Conservation (phyloP, 2,113 vertebrate species). For the Regulus satrapa region DNA sequence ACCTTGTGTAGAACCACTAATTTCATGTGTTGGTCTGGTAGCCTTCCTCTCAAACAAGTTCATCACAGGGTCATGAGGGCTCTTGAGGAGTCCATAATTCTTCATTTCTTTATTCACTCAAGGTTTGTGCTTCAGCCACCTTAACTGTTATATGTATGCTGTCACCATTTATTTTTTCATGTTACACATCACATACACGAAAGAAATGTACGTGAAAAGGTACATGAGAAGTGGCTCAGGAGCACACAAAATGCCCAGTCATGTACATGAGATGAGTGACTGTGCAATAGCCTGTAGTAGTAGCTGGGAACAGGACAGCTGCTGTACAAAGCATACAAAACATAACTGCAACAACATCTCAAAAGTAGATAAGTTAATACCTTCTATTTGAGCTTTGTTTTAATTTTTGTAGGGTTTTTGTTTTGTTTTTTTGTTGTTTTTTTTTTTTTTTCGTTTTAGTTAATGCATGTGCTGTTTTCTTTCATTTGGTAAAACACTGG, state of each 20-base stretch:
- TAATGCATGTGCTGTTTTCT: background rate
- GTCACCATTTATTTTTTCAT: background rate
- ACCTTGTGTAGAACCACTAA: background rate
- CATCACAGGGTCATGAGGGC: background rate
- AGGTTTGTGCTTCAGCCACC: background rate
- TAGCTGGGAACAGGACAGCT: background rate
- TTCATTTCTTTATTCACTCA: background rate
- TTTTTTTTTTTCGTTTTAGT: too few species aligned
- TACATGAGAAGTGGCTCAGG: background rate
- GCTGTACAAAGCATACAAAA: background rate
- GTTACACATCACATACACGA: background rate
- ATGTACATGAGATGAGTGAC: background rate
- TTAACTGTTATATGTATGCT: background rate
- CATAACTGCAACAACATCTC: background rate
- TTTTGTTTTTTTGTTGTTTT: too few species aligned
- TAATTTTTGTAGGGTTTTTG: too few species aligned
- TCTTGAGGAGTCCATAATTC: background rate
- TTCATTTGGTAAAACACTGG: background rate
- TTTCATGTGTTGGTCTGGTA: background rate
- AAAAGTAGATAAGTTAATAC: background rate
- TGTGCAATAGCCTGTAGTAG: rapidly evolving
- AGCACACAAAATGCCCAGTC: background rate
- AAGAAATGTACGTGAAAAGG: background rate
- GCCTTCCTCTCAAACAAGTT: background rate
- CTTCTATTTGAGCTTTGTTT: background rate